Conservation (phyloP, 2,797 vertebrate genomes). For the Squalus acanthias region DNA sequence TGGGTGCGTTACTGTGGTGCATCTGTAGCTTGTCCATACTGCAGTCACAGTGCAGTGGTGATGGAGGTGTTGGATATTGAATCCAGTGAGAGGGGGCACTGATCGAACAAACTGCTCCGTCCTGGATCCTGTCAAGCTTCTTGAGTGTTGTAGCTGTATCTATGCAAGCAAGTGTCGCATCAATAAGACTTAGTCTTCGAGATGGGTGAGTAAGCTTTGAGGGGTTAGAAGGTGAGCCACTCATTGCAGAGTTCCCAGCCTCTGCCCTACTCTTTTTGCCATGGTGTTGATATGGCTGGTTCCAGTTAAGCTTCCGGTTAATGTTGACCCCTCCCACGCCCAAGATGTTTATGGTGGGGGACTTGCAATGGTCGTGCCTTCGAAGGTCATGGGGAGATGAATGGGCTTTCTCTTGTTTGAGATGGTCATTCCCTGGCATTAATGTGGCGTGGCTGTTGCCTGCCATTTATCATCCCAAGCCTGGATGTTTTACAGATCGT, state of each 20-base stretch:
- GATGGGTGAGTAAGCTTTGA: not conserved
- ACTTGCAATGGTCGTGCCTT: not conserved
- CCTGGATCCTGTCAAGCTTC: not conserved
- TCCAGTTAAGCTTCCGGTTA: too few relatives aligned
- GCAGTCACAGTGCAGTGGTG: not conserved
- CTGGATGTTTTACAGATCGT: not conserved
- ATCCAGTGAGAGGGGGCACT: not conserved
- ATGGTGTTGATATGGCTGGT: not conserved
- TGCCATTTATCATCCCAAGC: not conserved
- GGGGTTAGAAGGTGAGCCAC: not conserved
- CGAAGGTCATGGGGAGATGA: not conserved
- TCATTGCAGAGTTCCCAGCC: not conserved
- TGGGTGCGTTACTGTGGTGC: not conserved
- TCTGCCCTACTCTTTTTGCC: not conserved
- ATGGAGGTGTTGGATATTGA: not conserved
- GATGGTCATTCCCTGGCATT: not conserved
- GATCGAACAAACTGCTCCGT: not conserved
- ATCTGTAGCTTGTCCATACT: not conserved
- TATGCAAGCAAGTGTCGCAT: not conserved
- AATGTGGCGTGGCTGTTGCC: not conserved
- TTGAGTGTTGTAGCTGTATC: not conserved
- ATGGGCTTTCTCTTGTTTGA: not conserved
- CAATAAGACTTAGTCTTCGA: not conserved
- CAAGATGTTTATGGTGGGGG: not conserved
- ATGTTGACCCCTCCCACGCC: too few relatives aligned